phyloP scores from a whole-genome alignment of 1,140 invertebrate genomes.

The Pseudomyrmex sp. region DNA sequence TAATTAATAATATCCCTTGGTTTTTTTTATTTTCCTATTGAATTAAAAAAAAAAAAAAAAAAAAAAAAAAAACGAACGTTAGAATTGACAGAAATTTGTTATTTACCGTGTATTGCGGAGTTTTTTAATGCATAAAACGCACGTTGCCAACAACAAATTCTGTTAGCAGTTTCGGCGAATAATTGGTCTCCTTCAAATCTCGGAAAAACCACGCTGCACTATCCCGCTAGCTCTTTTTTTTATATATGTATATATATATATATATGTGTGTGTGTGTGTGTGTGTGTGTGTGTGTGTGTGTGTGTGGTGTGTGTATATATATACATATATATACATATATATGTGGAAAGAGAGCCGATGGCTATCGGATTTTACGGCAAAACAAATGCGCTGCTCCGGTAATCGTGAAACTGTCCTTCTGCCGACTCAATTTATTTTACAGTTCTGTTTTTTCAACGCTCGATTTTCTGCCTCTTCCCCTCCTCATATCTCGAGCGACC shows the following conservation, averaged over 20 bases:
- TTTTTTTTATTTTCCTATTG: background rate
- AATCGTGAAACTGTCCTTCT: conserved; percentile 73
- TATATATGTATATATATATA: background rate
- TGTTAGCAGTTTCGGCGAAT: conserved; percentile 48
- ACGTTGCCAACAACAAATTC: conserved; percentile 44
- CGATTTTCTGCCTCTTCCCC: conserved; percentile 56
- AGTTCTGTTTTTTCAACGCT: conserved; percentile 69
- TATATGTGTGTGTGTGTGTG: too few species aligned
- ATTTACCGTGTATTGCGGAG: too few species aligned
- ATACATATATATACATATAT: too few species aligned
- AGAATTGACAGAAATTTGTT: too few species aligned
- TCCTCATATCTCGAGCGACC: conserved; percentile 11
- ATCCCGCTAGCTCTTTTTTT: conserved; percentile 24
- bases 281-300: too few species aligned
- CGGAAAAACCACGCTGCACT: conserved; percentile 45
- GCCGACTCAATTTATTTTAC: conserved; percentile 75
- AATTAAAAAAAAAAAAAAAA: too few species aligned
- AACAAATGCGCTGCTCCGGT: conserved; percentile 74
- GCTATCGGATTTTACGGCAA: conserved; percentile 76
- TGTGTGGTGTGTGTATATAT: too few species aligned
- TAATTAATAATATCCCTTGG: background rate
- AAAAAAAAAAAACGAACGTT: background rate
- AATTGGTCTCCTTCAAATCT: conserved; percentile 66
- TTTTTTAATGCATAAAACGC: conserved; percentile 48
- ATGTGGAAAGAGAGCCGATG: conserved; percentile 40